Evolutionary conservation across 2,888 invertebrate genomes (phyloP).

Genomic region (Harpalus rubripes): DNA sequence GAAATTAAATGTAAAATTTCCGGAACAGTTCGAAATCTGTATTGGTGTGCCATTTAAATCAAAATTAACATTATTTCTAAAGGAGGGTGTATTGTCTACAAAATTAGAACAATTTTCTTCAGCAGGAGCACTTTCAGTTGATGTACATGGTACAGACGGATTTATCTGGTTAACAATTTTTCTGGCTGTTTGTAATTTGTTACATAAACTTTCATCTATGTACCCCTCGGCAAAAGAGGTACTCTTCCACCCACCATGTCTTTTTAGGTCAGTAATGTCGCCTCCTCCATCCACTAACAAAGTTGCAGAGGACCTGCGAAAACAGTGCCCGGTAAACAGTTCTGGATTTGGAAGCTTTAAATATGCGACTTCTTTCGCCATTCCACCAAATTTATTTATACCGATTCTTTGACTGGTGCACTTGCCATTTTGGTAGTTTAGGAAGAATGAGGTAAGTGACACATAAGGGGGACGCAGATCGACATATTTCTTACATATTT

Average conservation of each 20-base stretch:
- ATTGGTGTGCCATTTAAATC: neutral
- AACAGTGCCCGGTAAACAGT: conserved; percentile 14
- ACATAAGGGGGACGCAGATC: no score
- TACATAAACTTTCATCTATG: neutral
- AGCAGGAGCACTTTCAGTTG: neutral
- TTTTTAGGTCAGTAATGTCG: neutral
- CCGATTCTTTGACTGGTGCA: no score
- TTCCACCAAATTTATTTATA: conserved; percentile 20
- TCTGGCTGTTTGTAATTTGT: neutral
- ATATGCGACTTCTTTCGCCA: conserved; percentile 18
- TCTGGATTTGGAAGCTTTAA: conserved; percentile 21
- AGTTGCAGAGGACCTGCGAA: conserved; percentile 10
- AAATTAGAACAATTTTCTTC: no score
- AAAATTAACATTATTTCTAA: neutral
- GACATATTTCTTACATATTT: no score
- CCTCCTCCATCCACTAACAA: neutral
- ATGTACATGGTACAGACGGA: neutral
- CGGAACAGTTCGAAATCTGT: neutral
- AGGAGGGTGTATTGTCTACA: neutral
- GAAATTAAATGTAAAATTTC: neutral
- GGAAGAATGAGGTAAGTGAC: no score
- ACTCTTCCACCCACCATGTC: neutral
- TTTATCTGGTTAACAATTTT: neutral
- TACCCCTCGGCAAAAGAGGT: neutral
- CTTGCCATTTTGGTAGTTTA: no score